Base-by-base conservation (phyloP, 2,797 vertebrate genomes). In the Halcyon chelicuti region DNA sequence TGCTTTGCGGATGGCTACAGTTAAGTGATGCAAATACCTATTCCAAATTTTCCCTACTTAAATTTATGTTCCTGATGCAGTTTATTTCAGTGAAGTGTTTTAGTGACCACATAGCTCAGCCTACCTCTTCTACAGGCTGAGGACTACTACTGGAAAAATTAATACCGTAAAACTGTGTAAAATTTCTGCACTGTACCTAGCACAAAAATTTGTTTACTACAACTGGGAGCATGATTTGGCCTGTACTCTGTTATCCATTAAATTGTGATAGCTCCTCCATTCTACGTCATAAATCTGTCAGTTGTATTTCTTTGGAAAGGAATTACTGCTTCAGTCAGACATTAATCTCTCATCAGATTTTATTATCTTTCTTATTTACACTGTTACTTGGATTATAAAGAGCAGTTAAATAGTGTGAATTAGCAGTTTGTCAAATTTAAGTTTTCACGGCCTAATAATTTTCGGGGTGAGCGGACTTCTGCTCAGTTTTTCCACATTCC, bases 281-380 rank as follows among this genome's bases (percentile, higher is more conserved):
- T 76, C 47, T 22, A 7, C 2, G 6, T n/a, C 60, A 51, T 94
- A 93, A 84, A 96, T 94, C 88, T 87, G 44, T 55, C 93, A 47
- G 76, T 86, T 84, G 3, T 70, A 73, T 84, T 90, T 70, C 81
- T 87, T 86, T 71, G 70, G 86, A 94, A 95, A 90, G 81, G 65
- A 92, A 81, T 92, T 94, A 86, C 68, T 33, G 84, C 89, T 88
- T 80, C 44, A 91, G 68, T 39, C 70, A 77, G 85, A 65, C 65
- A n/a, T 90, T 83, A 90, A 93, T 96, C 86, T 88, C 78, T 89
- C 89, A 83, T 96, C 87, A 70, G 65, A 65, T 92, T 94, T 96
- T 90, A 92, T 82, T 91, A 93, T 92, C 68, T 85, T 71, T 60
- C 58, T 75, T 96, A 95, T 95, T 96, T 95, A 96, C 85, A 58